These are phyloP conservation scores for Symphodus melops DNA, from an alignment of 2,113 vertebrate species.

Conservation along the genomic window DNA sequence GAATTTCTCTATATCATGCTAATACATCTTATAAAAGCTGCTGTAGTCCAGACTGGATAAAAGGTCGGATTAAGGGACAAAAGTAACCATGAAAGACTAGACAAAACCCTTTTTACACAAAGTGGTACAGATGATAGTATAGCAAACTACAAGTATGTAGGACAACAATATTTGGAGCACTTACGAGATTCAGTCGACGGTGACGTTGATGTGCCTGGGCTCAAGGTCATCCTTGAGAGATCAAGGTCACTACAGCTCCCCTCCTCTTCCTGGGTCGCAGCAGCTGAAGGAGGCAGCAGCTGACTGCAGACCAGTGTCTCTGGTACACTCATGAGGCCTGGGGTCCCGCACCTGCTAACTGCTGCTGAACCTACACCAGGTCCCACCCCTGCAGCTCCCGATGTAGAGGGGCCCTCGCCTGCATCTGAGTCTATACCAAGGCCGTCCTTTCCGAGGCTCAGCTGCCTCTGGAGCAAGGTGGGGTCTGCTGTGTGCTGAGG, in stretches of 20 bases:
- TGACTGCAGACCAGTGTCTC: slow-evolving; percentile 92
- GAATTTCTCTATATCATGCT: too few species aligned
- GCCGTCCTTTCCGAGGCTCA: slow-evolving; percentile 68
- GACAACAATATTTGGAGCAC: slow-evolving; percentile 52
- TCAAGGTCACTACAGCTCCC: slow-evolving; percentile 94
- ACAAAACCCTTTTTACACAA: too few species aligned
- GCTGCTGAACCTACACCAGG: slow-evolving; percentile 42
- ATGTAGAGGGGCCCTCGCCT: slow-evolving; percentile 75
- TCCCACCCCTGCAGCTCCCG: slow-evolving; percentile 50
- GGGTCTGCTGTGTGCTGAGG: slow-evolving; percentile 88
- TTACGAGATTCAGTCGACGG: slow-evolving; percentile 95
- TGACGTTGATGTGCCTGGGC: slow-evolving; percentile 92
- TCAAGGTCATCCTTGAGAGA: slow-evolving; percentile 96
- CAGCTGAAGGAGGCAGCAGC: slow-evolving; percentile 86
- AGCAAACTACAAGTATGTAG: not conserved
- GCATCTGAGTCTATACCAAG: slow-evolving; percentile 60
- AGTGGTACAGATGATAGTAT: not conserved
- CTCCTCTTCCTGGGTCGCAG: slow-evolving; percentile 90
- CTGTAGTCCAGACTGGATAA: too few species aligned
- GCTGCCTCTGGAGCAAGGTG: slow-evolving; percentile 77
- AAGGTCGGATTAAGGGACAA: too few species aligned
- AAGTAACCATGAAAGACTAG: too few species aligned
- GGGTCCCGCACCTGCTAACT: slow-evolving; percentile 75
- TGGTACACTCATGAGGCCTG: slow-evolving; percentile 77
- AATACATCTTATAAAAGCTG: too few species aligned